A percentile compares a stretch with the other conserved stretches of the same genome.
Conservation (phyloP, 2,888 invertebrate species). For the Leptinotarsa tumamoca region DNA sequence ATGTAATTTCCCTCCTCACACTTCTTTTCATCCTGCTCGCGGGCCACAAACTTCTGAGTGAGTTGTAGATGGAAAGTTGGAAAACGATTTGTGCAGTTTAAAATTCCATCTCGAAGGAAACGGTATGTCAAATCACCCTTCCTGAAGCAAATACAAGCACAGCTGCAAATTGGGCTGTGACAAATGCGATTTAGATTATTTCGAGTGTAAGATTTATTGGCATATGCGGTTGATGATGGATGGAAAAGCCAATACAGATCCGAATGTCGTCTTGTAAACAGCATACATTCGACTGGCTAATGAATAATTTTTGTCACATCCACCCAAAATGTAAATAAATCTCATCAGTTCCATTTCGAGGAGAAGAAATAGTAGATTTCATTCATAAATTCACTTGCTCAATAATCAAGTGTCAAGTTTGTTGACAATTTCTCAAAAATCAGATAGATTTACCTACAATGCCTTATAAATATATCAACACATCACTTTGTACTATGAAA, state of each 20-base stretch:
- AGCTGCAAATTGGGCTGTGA: slow-evolving; percentile 3
- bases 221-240: not conserved
- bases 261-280: not conserved
- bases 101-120: not conserved
- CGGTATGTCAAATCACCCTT: not conserved
- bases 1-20: not conserved
- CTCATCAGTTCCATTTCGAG: no score
- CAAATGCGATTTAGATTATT: slow-evolving; percentile 11
- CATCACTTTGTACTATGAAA: no score
- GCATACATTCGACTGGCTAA: no score
- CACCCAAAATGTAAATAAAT: no score
- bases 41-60: not conserved
- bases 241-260: not conserved
- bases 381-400: no score
- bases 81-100: not conserved
- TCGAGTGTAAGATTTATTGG: not conserved
- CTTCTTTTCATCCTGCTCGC: not conserved
- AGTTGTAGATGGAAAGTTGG: not conserved
- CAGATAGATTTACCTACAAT: no score
- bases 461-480: no score
- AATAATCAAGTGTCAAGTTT: no score
- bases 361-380: no score
- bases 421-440: no score
- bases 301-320: no score
- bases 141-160: not conserved